Percentiles rank a stretch among this genome's conserved stretches.
Conservation (phyloP, 1,140 invertebrate genomes). For the Caenorhabditis briggsae region DNA sequence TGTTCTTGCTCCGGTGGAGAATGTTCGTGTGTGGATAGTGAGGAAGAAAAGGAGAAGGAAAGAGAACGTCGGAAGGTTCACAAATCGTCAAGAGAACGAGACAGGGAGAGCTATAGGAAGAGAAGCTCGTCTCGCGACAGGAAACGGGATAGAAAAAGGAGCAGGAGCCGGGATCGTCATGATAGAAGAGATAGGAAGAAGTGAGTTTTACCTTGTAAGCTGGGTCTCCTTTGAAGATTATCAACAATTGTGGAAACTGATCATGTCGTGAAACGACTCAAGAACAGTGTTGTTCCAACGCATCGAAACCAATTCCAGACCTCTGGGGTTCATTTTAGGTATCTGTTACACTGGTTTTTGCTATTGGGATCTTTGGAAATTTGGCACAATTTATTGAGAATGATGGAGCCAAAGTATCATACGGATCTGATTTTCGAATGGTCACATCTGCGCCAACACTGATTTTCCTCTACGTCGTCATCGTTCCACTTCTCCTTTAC, state of each 20-base stretch:
- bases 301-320: constrained; percentile 81
- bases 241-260: neutral
- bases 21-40: constrained; percentile 71
- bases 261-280: neutral
- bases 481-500: constrained; percentile 88
- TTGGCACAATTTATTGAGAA: constrained; percentile 88
- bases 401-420: constrained; percentile 53
- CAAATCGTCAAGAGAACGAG: constrained; percentile 30
- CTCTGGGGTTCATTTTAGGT: constrained; percentile 98
- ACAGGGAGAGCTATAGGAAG: constrained; percentile 54
- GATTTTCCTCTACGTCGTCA: constrained; percentile 89
- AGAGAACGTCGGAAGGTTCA: constrained; percentile 26
- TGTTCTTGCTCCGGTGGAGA: constrained; percentile 76
- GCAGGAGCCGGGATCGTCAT: constrained; percentile 62
- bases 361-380: constrained; percentile 93
- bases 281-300: no score
- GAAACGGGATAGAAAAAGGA: constrained; percentile 59
- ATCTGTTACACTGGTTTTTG: constrained; percentile 90
- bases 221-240: no score
- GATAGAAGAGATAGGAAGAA: constrained; percentile 57
- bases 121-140: constrained; percentile 44
- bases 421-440: constrained; percentile 62
- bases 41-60: constrained; percentile 37
- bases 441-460: constrained; percentile 89
- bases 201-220: no score